Conservation (phyloP, 2,888 invertebrate species). For the Troilus luridus region DNA sequence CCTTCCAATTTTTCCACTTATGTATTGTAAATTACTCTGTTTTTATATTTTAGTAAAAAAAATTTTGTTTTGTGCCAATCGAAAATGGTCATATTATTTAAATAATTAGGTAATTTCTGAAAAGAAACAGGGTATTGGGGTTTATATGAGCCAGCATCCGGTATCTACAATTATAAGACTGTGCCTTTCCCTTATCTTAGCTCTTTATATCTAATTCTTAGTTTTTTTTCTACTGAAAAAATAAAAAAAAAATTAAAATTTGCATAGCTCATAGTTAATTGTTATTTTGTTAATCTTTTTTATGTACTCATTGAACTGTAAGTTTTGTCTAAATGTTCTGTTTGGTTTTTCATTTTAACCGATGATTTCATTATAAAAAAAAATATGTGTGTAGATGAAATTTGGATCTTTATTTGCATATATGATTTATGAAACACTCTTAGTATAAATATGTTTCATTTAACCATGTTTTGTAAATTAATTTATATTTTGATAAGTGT, state of each 20-base stretch:
- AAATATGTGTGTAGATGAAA: conserved; percentile 14
- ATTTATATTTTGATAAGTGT: conserved; percentile 49
- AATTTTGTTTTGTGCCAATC: conserved; percentile 55
- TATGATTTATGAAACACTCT: conserved; percentile 40
- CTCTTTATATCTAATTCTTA: conserved; percentile 48
- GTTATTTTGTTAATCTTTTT: conserved; percentile 41
- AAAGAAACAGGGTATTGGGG: conserved; percentile 56
- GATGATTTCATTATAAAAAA: background rate
- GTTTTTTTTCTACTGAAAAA: conserved; percentile 46
- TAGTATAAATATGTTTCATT: conserved; percentile 26
- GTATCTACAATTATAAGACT: conserved; percentile 55
- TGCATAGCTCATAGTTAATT: conserved; percentile 11
- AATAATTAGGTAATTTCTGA: conserved; percentile 52
- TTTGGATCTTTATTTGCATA: conserved; percentile 11
- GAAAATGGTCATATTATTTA: conserved; percentile 20
- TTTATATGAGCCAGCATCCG: conserved; percentile 45
- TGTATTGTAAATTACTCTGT: background rate
- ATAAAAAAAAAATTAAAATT: conserved; percentile 1
- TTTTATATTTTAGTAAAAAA: background rate
- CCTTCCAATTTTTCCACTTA: background rate
- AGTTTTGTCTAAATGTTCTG: conserved; percentile 15
- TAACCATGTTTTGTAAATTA: conserved; percentile 48
- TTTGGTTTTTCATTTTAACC: background rate
- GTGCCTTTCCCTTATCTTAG: conserved; percentile 56
- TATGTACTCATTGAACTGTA: conserved; percentile 36